Base-by-base conservation (phyloP, 2,888 invertebrate genomes). In the Trachelus troglodyta region DNA sequence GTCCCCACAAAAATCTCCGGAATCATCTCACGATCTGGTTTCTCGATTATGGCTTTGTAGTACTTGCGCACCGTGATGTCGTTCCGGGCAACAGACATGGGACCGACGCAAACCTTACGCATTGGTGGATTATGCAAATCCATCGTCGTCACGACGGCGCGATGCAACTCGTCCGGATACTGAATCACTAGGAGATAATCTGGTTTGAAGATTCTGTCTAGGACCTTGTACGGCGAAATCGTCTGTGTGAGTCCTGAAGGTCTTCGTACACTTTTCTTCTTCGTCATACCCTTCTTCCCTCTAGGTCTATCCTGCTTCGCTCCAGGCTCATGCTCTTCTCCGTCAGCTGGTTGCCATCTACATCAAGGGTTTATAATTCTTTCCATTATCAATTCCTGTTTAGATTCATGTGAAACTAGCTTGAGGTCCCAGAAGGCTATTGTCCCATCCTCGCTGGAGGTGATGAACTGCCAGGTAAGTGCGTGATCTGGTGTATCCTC, bases 341-440 rank as follows among this genome's bases (percentile, higher is more conserved):
- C n/a, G 35, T 23, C 37, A 23, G 56, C 6, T 15, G 74, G 74
- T 74, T 12, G 74, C 74, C 74, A 74, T n/a, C 74, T 74, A 30
- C 9, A 23, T 56, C 23, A 56, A 56, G 23, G 4, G 56, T 56
- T 56, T 56, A 56, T 4, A 9, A 56, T 56, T 56, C 6, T 23
- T 56, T 23, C 0, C 56, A 23, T 23, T 23, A 9, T 23, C 9
- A 9, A 31, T 31, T 31, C 71, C 31, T 15, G 4, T 34, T 31
- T 71, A 34, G 31, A 1, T 71, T 34, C 31, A 33, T 12, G 34
- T 31, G 31, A 77, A 77, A 79, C 69, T 69, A 92, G 92, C 81
- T 94, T 94, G 75, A 96, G 91, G 91, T 95, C 94, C 96, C 96
- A 96, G 87, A 96, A 94, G 69, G 94, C 92, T 74, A 96, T 92